phyloP scores from a whole-genome alignment of 1,140 invertebrate species.

The Macrocentrus cingulum region DNA sequence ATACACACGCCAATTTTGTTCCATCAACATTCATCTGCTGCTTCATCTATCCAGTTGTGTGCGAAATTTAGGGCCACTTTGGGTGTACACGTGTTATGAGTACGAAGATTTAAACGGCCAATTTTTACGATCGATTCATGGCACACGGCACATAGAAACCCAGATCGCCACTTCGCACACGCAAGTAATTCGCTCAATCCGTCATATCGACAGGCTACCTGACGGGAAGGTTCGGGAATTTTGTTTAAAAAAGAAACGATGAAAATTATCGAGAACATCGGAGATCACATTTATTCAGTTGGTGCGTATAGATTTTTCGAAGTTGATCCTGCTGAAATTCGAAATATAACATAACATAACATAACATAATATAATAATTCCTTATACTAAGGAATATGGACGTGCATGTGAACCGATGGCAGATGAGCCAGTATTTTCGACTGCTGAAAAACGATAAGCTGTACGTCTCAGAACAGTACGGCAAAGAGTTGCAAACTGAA shows the following conservation, averaged over 20 bases:
- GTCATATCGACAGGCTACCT: not conserved
- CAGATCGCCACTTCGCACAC: not conserved
- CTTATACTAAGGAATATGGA: too few species aligned
- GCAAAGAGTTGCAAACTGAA: not conserved
- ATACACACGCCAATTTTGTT: not conserved
- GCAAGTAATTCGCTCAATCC: too few species aligned
- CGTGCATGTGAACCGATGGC: too few species aligned
- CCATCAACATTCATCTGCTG: conserved; percentile 3
- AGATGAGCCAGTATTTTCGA: not conserved
- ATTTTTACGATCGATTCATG: not conserved
- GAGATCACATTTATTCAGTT: not conserved
- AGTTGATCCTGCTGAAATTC: too few species aligned
- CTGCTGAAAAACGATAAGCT: not conserved
- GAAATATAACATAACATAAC: too few species aligned
- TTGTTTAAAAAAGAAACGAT: conserved; percentile 13
- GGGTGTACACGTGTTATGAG: too few species aligned
- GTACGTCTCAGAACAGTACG: too few species aligned
- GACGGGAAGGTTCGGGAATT: not conserved
- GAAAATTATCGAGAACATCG: not conserved
- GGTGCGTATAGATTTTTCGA: not conserved
- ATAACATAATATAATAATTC: too few species aligned
- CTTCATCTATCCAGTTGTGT: not conserved
- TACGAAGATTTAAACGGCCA: too few species aligned
- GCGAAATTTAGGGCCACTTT: too few species aligned
- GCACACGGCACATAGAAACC: not conserved